Evolutionary conservation across 1,140 invertebrate species (phyloP).

Genomic region (Halyomorpha halys): DNA sequence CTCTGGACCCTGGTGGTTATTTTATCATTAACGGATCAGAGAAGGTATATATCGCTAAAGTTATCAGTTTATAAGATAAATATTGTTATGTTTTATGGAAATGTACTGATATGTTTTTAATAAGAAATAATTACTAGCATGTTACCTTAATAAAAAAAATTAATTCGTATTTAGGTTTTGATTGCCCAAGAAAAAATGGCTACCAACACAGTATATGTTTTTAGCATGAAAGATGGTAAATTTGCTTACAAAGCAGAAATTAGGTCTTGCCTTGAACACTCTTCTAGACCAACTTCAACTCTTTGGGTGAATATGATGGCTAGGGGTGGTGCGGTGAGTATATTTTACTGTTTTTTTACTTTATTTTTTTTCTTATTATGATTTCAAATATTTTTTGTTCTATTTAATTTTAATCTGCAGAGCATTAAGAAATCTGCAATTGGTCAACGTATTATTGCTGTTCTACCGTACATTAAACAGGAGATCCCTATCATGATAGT

Average conservation of each 20-base stretch:
- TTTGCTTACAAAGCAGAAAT: constrained; percentile 97
- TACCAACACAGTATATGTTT: constrained; percentile 98
- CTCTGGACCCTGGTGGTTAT: constrained; percentile 93
- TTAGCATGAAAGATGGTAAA: constrained; percentile 96
- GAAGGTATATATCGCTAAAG: constrained; percentile 50
- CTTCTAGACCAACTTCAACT: constrained; percentile 84
- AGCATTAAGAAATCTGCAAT: constrained; percentile 94
- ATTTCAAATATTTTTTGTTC: neutral
- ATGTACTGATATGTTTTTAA: too few species aligned
- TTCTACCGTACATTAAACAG: constrained; percentile 96
- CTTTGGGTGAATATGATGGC: constrained; percentile 99
- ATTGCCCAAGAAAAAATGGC: constrained; percentile 99
- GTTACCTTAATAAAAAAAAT: too few species aligned
- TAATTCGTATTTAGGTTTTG: constrained; percentile 46
- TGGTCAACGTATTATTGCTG: constrained; percentile 94
- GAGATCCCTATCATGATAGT: constrained; percentile 99
- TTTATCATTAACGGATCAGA: constrained; percentile 95
- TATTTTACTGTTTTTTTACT: constrained; percentile 1
- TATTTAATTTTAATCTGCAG: constrained; percentile 37
- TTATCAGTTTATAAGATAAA: neutral
- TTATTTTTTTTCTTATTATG: neutral
- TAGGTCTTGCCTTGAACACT: constrained; percentile 89
- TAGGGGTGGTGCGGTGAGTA: constrained; percentile 63
- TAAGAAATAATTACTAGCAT: neutral
- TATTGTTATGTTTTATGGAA: neutral